Conservation (phyloP, 1,140 invertebrate species). For the Cydia splendana region DNA sequence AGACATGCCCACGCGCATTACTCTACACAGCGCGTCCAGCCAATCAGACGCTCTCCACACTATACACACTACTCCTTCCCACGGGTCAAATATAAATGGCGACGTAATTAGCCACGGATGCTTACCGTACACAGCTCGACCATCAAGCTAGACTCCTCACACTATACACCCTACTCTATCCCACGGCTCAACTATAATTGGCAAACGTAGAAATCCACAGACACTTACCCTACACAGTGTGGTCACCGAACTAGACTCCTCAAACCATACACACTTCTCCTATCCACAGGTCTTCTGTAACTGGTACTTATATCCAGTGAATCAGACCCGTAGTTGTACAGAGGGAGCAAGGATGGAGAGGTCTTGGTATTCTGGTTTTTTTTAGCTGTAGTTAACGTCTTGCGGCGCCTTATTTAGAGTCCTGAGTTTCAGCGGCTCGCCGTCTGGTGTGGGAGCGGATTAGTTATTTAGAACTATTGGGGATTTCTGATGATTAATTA, state of each 20-base stretch:
- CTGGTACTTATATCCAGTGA: neutral
- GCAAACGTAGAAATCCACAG: too few relatives aligned
- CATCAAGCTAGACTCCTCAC: neutral
- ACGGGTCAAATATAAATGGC: neutral
- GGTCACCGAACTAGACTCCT: neutral
- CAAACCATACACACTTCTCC: neutral
- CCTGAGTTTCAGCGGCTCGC: constrained; percentile 42
- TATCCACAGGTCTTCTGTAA: neutral
- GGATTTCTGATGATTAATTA: too few relatives aligned
- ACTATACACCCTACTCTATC: neutral
- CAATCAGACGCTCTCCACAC: neutral
- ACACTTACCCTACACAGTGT: neutral
- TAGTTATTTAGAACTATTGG: neutral
- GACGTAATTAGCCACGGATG: neutral
- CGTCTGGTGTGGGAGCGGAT: constrained; percentile 39
- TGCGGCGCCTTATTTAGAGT: constrained; percentile 46
- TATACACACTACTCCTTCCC: neutral
- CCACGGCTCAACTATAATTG: neutral
- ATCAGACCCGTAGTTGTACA: constrained; percentile 27
- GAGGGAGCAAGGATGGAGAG: neutral
- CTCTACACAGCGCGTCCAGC: neutral
- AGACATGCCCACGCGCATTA: constrained; percentile 12
- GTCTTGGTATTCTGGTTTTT: neutral
- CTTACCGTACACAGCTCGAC: constrained; percentile 5
- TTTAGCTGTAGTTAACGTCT: constrained; percentile 16